Base-by-base conservation (phyloP, 2,888 invertebrate species). In the Thymelicus lineola region DNA sequence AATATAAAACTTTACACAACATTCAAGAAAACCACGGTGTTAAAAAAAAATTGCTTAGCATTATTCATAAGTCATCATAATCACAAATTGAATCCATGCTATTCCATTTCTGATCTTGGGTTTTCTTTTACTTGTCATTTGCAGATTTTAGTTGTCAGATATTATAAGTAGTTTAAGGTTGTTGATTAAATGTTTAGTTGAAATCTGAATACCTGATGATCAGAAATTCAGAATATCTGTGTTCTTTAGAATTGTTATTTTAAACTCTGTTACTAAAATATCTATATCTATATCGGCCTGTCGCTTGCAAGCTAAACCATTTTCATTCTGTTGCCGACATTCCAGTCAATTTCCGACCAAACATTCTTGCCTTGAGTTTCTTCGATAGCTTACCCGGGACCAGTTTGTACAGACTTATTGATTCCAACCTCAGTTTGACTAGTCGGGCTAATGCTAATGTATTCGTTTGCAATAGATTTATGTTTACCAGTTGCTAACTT, bases 341-440 rank as follows among this genome's bases (percentile, higher is more conserved):
- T 67, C 67, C 67, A 61, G 61, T 61, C 28, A 61, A 46, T 67
- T 53, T 61, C 67, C 61, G 55, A 67, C 50, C 17, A 42, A 66
- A 66, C 53, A 61, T 67, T 67, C 53, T 45, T 45, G 50, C 45
- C 14, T 67, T 66, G 14, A 48, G 60, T 50, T 60, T 38, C 20
- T 60, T 50, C 38, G 57, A 17, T 57, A 45, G 46, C 66, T 66
- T 14, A 36, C 28, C 20, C 10, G 36, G 28, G 35, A 57, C 65
- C 48, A 35, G 66, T 66, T 53, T 35, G 28, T 12, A 14, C 45
- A 7, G 1, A 28, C 28, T 61, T 61, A 61, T 20, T 42, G 46
- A 46, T 20, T 20, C 6, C 12, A 17, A 45, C 45, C 15, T n/a
- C 36, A 17, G 50, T 50, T 17, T 17, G 50, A 53, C 20, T 7